Evolutionary conservation across 2,888 invertebrate species (phyloP).

Genomic region (Tortrix viridana): DNA sequence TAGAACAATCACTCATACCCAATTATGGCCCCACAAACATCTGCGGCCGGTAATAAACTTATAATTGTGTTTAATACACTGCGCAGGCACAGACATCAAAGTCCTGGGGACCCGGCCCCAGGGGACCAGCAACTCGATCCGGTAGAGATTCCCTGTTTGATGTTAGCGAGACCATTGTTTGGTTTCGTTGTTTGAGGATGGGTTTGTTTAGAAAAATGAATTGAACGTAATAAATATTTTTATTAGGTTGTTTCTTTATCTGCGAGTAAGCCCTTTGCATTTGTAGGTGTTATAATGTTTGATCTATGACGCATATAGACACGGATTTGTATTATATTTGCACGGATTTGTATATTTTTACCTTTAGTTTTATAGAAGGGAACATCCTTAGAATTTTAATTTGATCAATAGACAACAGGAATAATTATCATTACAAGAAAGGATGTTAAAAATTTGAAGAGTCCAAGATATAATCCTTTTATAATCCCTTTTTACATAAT

Average conservation of each 20-base stretch:
- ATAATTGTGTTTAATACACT: constrained; percentile 75
- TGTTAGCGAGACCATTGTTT: constrained; percentile 30
- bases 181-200: constrained; percentile 18
- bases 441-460: too few species aligned
- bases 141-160: constrained; percentile 34
- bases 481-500: too few species aligned
- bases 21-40: constrained; percentile 47
- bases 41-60: constrained; percentile 71
- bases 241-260: constrained; percentile 9
- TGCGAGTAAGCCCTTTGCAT: background rate
- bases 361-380: too few species aligned
- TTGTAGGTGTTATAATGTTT: too few species aligned
- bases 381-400: too few species aligned
- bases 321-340: too few species aligned
- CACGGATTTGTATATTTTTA: too few species aligned
- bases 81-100: constrained; percentile 43
- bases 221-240: constrained; percentile 25
- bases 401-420: too few species aligned
- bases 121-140: constrained; percentile 30
- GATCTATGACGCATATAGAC: too few species aligned
- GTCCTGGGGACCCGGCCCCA: constrained; percentile 36
- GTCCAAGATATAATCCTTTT: too few species aligned
- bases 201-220: constrained; percentile 31
- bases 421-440: too few species aligned
- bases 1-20: constrained; percentile 44